Evolutionary conservation across 2,797 vertebrate genomes (phyloP), one percentile per base, ranked within the genome.

Genomic region (Helostoma temminkii): DNA sequence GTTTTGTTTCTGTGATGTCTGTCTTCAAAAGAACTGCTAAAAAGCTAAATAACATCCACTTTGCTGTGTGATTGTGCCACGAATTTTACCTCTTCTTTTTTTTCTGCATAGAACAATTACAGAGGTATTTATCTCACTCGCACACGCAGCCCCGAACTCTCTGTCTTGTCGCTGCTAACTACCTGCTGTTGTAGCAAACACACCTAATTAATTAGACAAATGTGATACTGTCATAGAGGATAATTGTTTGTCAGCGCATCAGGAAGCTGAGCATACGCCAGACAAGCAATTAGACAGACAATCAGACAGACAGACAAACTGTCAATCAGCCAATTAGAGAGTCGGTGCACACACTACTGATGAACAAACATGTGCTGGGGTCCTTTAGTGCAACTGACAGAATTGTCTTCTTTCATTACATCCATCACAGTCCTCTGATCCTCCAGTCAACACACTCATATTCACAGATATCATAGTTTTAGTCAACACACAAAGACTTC

Each of bases 171-270:
- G 43, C 62, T 24, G 57, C 72, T 55, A 88, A 88, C 84, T 78
- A 86, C 87, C 88, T 86, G 89, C 91, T 90, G 87, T 89, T 85
- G 87, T 79, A 71, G 65, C 88, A 85, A 82, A 84, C 89, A 86
- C 87, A 77, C 92, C 86, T 91, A 90, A 93, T 94, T 95, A 95
- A 94, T 95, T 92, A 92, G 88, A 90, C 82, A 93, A 90, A 93
- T 92, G 90, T 89, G 90, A 92, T 90, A 88, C 86, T 93, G 87
- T 92, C 89, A 89, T 84, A 71, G 64, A 86, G 85, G 90, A 93
- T 94, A 94, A 94, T 95, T 94, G 93, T 94, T 93, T 93, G 92
- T 93, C 90, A 89, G 79, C 81, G 74, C 90, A 88, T 93, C 92
- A 90, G 87, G 69, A 81, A 82, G 73, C 76, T 32, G 67, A 83